Evolutionary conservation across 2,113 vertebrate species (phyloP).

Genomic region (Gopherus flavomarginatus): DNA sequence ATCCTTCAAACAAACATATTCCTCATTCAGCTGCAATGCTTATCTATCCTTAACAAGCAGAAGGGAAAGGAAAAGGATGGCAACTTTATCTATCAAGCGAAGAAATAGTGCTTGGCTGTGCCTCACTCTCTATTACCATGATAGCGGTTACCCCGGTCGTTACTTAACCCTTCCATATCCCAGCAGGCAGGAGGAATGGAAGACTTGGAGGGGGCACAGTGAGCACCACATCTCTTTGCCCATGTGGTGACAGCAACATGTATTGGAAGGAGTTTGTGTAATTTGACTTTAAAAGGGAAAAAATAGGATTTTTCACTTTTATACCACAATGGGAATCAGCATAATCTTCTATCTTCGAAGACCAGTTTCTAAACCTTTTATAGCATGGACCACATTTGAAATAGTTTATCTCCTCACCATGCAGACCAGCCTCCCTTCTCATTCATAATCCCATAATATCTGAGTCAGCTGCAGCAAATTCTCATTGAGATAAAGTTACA

Average conservation of each 20-base stretch:
- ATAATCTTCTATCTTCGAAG: neutral
- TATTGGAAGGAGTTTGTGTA: neutral
- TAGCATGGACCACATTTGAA: neutral
- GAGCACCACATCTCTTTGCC: neutral
- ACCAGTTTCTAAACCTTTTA: neutral
- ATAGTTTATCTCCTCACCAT: neutral
- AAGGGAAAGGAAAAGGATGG: no score
- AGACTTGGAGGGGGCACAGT: neutral
- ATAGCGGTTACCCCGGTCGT: no score
- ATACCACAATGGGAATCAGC: no score
- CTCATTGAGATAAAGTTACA: neutral
- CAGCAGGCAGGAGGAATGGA: neutral
- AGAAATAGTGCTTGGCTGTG: no score
- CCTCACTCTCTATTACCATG: no score
- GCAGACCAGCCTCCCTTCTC: neutral
- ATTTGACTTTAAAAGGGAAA: neutral
- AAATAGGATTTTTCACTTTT: neutral
- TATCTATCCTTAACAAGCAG: no score
- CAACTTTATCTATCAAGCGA: no score
- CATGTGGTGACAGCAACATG: conserved; percentile 60
- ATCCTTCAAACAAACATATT: no score
- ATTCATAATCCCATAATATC: neutral
- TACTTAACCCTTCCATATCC: no score
- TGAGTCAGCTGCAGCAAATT: neutral
- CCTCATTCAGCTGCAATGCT: no score